Evolutionary conservation across 2,113 vertebrate genomes (phyloP).

Genomic region (Tetrao urogallus): DNA sequence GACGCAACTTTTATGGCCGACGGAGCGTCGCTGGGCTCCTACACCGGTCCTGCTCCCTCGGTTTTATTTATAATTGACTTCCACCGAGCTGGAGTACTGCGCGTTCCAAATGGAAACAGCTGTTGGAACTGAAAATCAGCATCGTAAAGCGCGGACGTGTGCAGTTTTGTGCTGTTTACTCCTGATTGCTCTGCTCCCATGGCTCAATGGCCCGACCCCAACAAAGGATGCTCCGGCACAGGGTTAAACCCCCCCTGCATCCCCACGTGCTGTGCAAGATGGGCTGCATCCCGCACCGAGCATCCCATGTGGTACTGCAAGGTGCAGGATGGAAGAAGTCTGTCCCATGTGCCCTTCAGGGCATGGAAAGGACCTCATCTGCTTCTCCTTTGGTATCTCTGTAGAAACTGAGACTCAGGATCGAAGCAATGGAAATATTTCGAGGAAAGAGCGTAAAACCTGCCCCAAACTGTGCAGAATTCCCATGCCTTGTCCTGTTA

Average conservation of each 20-base stretch:
- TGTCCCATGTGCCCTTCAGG: background rate
- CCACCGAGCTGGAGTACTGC: constrained; percentile 20
- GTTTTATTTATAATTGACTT: constrained; percentile 61
- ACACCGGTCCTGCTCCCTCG: background rate
- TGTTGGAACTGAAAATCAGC: constrained; percentile 62
- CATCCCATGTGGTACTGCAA: background rate
- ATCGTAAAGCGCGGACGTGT: constrained; percentile 31
- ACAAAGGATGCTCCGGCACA: constrained; percentile 53
- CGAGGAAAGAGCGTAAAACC: background rate
- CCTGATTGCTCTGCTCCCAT: constrained; percentile 33
- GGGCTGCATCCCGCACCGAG: background rate
- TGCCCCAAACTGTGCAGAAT: background rate
- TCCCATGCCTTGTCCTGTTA: background rate
- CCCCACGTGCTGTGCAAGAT: background rate
- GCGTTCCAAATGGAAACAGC: constrained; percentile 36
- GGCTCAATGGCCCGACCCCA: constrained; percentile 37
- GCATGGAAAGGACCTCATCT: background rate
- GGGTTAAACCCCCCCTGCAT: constrained; percentile 31
- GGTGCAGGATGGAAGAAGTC: background rate
- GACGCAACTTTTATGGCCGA: constrained; percentile 25
- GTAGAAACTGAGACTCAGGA: background rate
- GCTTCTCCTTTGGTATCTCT: background rate
- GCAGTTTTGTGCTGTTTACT: constrained; percentile 31
- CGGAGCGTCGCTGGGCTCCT: constrained; percentile 11
- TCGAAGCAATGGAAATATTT: background rate